A percentile compares a stretch with the other conserved stretches of the same genome.
Conservation (phyloP, 2,888 invertebrate genomes). For the Acrobasis repandana region DNA sequence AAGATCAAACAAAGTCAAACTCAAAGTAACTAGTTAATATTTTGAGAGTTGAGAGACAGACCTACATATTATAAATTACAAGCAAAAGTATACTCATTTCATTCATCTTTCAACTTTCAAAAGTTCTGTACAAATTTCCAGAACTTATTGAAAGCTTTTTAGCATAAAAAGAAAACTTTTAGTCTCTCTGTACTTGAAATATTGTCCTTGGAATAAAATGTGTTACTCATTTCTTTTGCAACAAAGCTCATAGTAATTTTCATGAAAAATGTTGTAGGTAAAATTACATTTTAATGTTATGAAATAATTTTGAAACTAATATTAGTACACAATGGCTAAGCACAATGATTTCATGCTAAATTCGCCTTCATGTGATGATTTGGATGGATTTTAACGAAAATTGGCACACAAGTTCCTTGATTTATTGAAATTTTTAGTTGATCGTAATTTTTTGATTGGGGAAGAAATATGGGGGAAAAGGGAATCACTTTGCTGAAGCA, state of each 20-base stretch:
- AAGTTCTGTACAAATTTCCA: conserved; percentile 5
- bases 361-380: no score
- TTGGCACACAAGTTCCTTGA: no score
- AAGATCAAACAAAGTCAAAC: not conserved
- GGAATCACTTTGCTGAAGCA: no score
- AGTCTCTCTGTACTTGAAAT: not conserved
- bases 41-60: not conserved
- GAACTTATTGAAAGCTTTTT: conserved; percentile 19
- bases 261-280: not conserved
- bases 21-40: not conserved
- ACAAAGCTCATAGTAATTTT: not conserved
- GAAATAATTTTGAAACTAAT: no score
- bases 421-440: no score
- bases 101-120: not conserved
- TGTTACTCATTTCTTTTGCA: not conserved
- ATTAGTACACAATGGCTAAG: no score
- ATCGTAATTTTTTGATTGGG: no score
- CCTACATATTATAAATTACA: not conserved
- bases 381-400: no score
- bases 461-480: no score
- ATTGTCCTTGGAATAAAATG: not conserved
- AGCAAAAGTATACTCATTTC: conserved; percentile 1
- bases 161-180: conserved; percentile 10
- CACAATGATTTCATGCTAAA: no score
- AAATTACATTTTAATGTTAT: no score